These are phyloP conservation scores for Poeciliopsis gracilis DNA, from an alignment of 2,797 vertebrate species.

Conservation along the genomic window DNA sequence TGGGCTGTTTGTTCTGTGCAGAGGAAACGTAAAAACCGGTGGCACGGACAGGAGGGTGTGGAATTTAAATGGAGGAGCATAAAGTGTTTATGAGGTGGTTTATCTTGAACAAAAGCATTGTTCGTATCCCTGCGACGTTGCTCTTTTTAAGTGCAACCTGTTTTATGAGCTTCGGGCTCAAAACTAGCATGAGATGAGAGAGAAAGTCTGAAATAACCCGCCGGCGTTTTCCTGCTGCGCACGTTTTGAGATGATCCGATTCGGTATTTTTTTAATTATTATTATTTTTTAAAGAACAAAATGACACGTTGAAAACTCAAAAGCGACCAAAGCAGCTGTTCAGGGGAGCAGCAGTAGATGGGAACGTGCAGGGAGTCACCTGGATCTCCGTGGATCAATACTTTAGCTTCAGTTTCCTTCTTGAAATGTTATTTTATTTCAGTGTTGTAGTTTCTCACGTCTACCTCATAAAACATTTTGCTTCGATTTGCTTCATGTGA, in stretches of 20 bases:
- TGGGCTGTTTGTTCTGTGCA: constrained; percentile 60
- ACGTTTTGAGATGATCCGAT: not conserved
- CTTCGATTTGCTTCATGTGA: too few species aligned
- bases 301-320: not conserved
- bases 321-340: not conserved
- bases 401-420: too few species aligned
- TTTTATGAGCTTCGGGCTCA: constrained; percentile 16
- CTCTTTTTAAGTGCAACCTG: not conserved
- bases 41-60: constrained; percentile 25
- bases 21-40: constrained; percentile 55
- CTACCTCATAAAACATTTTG: too few species aligned
- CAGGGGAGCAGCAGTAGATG: not conserved
- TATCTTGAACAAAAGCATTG: constrained; percentile 24
- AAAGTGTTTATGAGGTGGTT: constrained; percentile 42
- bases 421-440: too few species aligned
- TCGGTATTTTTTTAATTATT: not conserved
- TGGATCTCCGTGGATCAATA: constrained; percentile 29
- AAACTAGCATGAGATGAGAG: not conserved
- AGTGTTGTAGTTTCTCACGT: too few species aligned
- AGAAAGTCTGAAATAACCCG: not conserved
- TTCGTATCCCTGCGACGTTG: constrained; percentile 18
- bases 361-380: constrained; percentile 5
- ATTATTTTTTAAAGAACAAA: not conserved
- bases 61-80: constrained; percentile 20
- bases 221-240: not conserved